Conservation (phyloP, 1,140 invertebrate genomes). For the Eumeta japonica region DNA sequence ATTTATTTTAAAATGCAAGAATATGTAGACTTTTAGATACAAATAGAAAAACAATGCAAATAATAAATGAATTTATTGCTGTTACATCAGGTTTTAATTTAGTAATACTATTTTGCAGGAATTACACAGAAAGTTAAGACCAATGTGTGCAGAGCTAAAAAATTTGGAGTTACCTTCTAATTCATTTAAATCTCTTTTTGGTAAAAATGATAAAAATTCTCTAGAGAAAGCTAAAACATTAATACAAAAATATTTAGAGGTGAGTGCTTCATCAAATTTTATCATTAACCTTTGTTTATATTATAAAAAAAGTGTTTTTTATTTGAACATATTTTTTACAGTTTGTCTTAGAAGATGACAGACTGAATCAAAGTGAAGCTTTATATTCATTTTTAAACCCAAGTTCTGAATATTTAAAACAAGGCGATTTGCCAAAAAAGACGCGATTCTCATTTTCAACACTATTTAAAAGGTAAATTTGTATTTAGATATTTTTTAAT, state of each 20-base stretch:
- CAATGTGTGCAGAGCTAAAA: conserved; percentile 77
- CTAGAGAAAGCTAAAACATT: conserved; percentile 79
- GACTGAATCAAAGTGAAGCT: conserved; percentile 83
- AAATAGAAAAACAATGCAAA: too few relatives aligned
- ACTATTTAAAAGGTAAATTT: conserved; percentile 72
- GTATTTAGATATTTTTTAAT: conserved; percentile 13
- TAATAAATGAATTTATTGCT: not conserved
- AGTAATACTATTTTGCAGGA: conserved; percentile 57
- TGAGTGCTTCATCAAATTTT: conserved; percentile 54
- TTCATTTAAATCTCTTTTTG: conserved; percentile 75
- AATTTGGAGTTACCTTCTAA: conserved; percentile 78
- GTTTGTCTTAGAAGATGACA: conserved; percentile 83
- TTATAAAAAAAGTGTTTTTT: conserved; percentile 3
- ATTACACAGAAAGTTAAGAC: conserved; percentile 78
- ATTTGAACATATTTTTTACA: conserved; percentile 41
- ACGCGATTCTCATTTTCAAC: conserved; percentile 79
- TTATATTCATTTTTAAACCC: conserved; percentile 87
- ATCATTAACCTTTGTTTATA: conserved; percentile 6
- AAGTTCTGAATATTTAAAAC: conserved; percentile 83
- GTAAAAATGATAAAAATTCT: conserved; percentile 74
- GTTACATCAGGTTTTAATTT: not conserved
- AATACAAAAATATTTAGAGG: conserved; percentile 84
- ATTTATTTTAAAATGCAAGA: too few relatives aligned
- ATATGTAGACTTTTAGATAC: too few relatives aligned
- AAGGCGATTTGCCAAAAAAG: conserved; percentile 75